Percentiles rank a stretch among this genome's conserved stretches.
Evolutionary conservation across 2,113 vertebrate species (phyloP).

Genomic region (Microtus richardsoni): DNA sequence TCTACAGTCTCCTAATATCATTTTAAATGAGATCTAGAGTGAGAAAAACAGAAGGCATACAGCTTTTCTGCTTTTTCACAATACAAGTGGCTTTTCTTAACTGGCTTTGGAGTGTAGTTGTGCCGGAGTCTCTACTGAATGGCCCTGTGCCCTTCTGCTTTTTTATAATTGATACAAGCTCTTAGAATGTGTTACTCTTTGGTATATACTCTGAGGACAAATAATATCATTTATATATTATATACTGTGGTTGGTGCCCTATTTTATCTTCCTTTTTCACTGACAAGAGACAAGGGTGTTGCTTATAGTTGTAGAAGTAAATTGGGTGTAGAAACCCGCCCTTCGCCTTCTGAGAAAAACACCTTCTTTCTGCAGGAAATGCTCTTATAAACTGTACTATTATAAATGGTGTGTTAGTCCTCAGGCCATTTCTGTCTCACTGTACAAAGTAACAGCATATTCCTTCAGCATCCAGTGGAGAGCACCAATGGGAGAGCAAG

Average conservation of each 20-base stretch:
- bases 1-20: neutral
- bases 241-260: slow-evolving; percentile 65
- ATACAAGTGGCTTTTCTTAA: slow-evolving; percentile 20
- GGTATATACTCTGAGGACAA: slow-evolving; percentile 40
- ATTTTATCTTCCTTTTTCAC: slow-evolving; percentile 71
- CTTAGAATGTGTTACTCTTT: slow-evolving; percentile 72
- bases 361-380: slow-evolving; percentile 81
- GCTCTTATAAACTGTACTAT: slow-evolving; percentile 81
- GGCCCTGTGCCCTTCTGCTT: slow-evolving; percentile 50
- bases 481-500: slow-evolving; percentile 80
- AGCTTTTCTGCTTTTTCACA: slow-evolving; percentile 13
- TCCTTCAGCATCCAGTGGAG: slow-evolving; percentile 81
- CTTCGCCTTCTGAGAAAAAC: slow-evolving; percentile 77
- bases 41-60: neutral
- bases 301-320: slow-evolving; percentile 81
- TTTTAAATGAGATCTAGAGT: slow-evolving; percentile 37
- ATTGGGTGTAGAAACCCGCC: slow-evolving; percentile 78
- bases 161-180: slow-evolving; percentile 72
- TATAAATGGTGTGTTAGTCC: slow-evolving; percentile 84
- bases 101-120: neutral
- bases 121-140: slow-evolving; percentile 40
- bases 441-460: slow-evolving; percentile 80
- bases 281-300: slow-evolving; percentile 79
- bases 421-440: slow-evolving; percentile 79
- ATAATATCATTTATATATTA: slow-evolving; percentile 76